Conservation (phyloP, 2,888 invertebrate genomes). For the Branchipolynoe longqiensis region DNA sequence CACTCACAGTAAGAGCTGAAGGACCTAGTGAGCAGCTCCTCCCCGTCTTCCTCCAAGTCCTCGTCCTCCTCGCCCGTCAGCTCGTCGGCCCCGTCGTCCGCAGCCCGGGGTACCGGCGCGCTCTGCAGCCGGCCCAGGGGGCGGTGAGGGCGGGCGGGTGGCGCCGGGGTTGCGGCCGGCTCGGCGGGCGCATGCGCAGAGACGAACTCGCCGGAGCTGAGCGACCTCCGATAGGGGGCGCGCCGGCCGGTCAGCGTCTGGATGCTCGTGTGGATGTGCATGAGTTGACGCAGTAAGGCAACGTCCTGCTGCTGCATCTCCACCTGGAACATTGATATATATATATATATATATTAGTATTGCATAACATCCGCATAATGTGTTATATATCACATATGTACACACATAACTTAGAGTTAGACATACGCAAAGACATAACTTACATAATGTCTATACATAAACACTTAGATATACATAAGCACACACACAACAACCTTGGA, state of each 20-base stretch:
- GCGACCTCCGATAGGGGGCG: conserved; percentile 29
- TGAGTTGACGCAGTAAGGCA: conserved; percentile 39
- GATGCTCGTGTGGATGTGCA: conserved; percentile 58
- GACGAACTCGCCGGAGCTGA: conserved; percentile 38
- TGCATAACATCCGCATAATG: too few species aligned
- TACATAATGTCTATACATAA: too few species aligned
- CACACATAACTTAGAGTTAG: too few species aligned
- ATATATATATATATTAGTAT: too few species aligned
- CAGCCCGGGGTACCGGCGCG: conserved; percentile 30
- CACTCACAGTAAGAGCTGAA: conserved; percentile 53
- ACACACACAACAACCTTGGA: too few species aligned
- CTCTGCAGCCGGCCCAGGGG: conserved; percentile 32
- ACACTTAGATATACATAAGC: too few species aligned
- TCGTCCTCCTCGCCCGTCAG: conserved; percentile 15
- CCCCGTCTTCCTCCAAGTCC: conserved; percentile 36
- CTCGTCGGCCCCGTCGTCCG: neutral
- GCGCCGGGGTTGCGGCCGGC: too few species aligned
- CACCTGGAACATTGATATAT: conserved; percentile 14
- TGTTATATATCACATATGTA: too few species aligned
- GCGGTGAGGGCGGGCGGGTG: conserved; percentile 30
- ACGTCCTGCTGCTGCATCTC: conserved; percentile 59
- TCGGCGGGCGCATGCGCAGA: neutral
- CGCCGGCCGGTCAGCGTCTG: conserved; percentile 35
- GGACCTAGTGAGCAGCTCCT: conserved; percentile 43
- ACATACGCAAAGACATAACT: too few species aligned